phyloP scores from a whole-genome alignment of 1,140 invertebrate species.

The Druon quercuslanigerum region DNA sequence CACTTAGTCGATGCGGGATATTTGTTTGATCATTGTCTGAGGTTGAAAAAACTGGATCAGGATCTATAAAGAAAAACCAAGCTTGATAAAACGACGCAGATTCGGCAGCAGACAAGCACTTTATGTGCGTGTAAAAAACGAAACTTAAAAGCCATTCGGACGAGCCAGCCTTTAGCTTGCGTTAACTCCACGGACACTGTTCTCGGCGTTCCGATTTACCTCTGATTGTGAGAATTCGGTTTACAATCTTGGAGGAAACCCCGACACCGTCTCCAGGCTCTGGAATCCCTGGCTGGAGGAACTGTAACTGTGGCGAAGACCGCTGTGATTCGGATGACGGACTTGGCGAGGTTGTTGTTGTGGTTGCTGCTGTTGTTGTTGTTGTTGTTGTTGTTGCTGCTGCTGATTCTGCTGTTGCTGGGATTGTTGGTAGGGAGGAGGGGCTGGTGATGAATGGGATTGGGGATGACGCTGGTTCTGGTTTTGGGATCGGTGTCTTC shows the following conservation, averaged over 20 bases:
- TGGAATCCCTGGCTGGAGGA: constrained; percentile 58
- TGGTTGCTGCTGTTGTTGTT: constrained; percentile 47
- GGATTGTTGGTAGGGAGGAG: constrained; percentile 48
- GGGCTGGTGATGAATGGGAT: constrained; percentile 49
- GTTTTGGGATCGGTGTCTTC: constrained; percentile 69
- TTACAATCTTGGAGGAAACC: constrained; percentile 71
- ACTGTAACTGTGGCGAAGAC: constrained; percentile 56
- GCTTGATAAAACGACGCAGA: constrained; percentile 3
- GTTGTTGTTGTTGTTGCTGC: constrained; percentile 50
- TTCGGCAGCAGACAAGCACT: constrained; percentile 25
- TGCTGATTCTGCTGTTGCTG: constrained; percentile 48
- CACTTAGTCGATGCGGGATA: too few relatives aligned
- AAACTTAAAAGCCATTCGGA: constrained; percentile 66
- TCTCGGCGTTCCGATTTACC: constrained; percentile 63
- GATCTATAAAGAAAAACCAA: constrained; percentile 4
- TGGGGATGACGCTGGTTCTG: constrained; percentile 55
- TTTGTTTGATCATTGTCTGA: too few relatives aligned
- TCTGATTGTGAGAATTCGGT: constrained; percentile 67
- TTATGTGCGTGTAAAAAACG: constrained; percentile 12
- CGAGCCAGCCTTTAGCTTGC: constrained; percentile 58
- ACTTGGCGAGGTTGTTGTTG: constrained; percentile 30
- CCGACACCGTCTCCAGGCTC: constrained; percentile 60
- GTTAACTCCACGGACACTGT: constrained; percentile 56
- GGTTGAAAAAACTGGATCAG: background rate
- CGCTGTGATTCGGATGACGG: constrained; percentile 45